phyloP scores from a whole-genome alignment of 2,888 invertebrate species.

The Eudemis profundana region DNA sequence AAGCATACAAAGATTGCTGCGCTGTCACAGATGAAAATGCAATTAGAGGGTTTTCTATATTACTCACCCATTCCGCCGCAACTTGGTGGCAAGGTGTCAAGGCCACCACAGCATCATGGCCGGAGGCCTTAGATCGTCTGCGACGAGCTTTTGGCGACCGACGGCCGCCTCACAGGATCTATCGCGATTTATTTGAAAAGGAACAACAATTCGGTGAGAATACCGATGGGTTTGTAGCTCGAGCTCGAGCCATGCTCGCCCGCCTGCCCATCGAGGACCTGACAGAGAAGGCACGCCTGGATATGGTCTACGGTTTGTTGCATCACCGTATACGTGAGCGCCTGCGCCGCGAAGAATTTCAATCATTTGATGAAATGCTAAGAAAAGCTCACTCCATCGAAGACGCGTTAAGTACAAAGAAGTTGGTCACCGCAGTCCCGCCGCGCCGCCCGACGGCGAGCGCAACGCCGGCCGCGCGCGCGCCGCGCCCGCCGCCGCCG shows the following conservation, averaged over 20 bases:
- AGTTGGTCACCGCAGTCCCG: background rate
- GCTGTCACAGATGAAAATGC: slow-evolving; percentile 42
- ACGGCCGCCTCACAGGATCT: slow-evolving; percentile 43
- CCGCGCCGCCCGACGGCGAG: background rate
- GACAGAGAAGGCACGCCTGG: slow-evolving; percentile 40
- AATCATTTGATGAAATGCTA: slow-evolving; percentile 25
- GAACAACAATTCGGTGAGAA: slow-evolving; percentile 33
- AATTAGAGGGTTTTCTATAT: slow-evolving; percentile 42
- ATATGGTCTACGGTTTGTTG: slow-evolving; percentile 46
- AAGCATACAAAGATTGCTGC: slow-evolving; percentile 33
- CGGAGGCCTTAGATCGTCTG: slow-evolving; percentile 33
- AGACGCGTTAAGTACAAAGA: too few species aligned
- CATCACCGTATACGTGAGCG: slow-evolving; percentile 44
- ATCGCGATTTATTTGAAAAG: slow-evolving; percentile 37
- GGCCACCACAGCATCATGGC: slow-evolving; percentile 34
- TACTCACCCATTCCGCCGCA: slow-evolving; percentile 44
- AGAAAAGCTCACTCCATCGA: slow-evolving; percentile 34
- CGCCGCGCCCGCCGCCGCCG: background rate
- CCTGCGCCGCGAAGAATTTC: slow-evolving; percentile 50
- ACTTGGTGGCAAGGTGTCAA: slow-evolving; percentile 47
- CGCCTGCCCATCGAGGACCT: slow-evolving; percentile 37
- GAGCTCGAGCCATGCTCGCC: slow-evolving; percentile 41
- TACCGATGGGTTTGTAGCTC: slow-evolving; percentile 44
- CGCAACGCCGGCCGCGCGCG: background rate
- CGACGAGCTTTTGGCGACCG: slow-evolving; percentile 37